A percentile compares a stretch with the other conserved stretches of the same genome.
These are phyloP conservation scores for Siphamia tubifer DNA, from an alignment of 2,113 vertebrate species.

Conservation along the genomic window DNA sequence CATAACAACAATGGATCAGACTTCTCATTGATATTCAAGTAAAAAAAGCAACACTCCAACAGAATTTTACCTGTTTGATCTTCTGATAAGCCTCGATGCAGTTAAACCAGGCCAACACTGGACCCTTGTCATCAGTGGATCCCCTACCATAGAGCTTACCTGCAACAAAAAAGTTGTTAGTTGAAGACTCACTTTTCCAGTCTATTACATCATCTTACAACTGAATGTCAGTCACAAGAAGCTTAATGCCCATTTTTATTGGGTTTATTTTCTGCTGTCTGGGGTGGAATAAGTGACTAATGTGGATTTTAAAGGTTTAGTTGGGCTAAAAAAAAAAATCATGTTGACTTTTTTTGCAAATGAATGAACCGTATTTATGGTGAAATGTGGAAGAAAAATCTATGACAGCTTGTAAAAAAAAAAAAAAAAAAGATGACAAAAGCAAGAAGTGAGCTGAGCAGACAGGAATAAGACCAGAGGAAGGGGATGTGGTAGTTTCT, in stretches of 20 bases:
- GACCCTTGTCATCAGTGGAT: constrained; percentile 96
- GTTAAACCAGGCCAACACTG: constrained; percentile 95
- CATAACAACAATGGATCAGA: too few relatives aligned
- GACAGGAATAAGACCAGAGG: not conserved
- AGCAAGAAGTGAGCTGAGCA: constrained; percentile 19
- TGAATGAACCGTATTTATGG: not conserved
- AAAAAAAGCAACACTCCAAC: not conserved
- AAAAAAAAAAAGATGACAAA: not conserved
- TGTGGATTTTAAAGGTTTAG: too few relatives aligned
- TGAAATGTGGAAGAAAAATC: not conserved
- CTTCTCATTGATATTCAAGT: too few relatives aligned
- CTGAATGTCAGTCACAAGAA: too few relatives aligned
- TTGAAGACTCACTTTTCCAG: too few relatives aligned
- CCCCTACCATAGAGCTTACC: constrained; percentile 94
- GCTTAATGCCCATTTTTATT: too few relatives aligned
- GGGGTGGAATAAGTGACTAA: too few relatives aligned
- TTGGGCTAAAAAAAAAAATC: too few relatives aligned
- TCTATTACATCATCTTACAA: too few relatives aligned
- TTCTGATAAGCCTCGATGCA: constrained; percentile 93
- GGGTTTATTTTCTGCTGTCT: too few relatives aligned
- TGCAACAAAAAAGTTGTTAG: too few relatives aligned
- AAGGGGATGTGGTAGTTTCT: constrained; percentile 2
- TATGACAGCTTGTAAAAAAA: not conserved
- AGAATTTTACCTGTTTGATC: constrained; percentile 82
- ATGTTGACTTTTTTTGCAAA: too few relatives aligned